A percentile compares a stretch with the other conserved stretches of the same genome.
phyloP scores from a whole-genome alignment of 1,140 invertebrate species.

The Pogonomyrmex californicus region DNA sequence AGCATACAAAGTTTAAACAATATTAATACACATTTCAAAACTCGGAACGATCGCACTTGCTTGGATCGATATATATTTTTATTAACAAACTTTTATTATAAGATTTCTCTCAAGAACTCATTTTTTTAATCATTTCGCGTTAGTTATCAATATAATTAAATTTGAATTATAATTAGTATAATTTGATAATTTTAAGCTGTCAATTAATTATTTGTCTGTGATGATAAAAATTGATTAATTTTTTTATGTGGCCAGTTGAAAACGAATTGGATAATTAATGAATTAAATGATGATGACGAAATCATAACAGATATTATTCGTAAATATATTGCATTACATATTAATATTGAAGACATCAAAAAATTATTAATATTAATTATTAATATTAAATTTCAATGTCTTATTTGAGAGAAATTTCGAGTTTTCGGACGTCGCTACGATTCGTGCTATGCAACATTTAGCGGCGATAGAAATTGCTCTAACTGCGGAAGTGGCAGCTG shows the following conservation, averaged over 20 bases:
- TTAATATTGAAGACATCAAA: background rate
- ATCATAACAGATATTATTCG: background rate
- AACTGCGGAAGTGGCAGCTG: constrained; percentile 13
- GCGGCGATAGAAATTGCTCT: background rate
- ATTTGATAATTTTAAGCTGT: background rate
- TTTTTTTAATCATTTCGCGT: background rate
- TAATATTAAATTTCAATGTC: background rate
- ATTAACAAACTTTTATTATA: background rate
- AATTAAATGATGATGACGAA: background rate
- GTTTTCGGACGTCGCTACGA: background rate
- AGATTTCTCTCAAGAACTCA: background rate
- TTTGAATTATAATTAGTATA: background rate
- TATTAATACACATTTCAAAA: constrained; percentile 9
- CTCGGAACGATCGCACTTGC: background rate
- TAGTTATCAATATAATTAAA: constrained; percentile 5
- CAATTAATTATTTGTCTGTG: background rate
- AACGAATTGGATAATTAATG: background rate
- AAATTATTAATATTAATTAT: background rate
- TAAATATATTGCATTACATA: background rate
- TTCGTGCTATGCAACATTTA: background rate
- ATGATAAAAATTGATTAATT: constrained; percentile 27
- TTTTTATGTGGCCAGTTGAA: background rate
- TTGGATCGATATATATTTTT: background rate
- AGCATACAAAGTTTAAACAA: background rate
- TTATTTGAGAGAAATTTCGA: background rate